A percentile compares a stretch with the other conserved stretches of the same genome.
Evolutionary conservation across 2,797 vertebrate genomes (phyloP).

Genomic region (Miichthys miiuy): DNA sequence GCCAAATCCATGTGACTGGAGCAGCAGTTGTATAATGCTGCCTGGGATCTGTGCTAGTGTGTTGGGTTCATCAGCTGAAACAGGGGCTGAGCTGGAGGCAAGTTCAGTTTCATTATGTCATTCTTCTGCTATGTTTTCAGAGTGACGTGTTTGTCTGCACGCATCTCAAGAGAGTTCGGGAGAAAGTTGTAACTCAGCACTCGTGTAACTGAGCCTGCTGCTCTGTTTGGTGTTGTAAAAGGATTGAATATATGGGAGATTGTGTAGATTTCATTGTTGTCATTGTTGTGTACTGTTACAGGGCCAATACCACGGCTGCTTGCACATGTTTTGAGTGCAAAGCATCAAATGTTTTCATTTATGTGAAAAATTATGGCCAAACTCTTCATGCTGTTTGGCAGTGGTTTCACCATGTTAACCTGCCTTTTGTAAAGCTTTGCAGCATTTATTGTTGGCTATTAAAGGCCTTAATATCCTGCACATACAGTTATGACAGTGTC

Average conservation of each 20-base stretch:
- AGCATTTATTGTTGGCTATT: background rate
- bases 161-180: background rate
- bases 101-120: constrained; percentile 51
- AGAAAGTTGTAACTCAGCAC: background rate
- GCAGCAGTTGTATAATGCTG: constrained; percentile 78
- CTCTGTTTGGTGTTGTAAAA: background rate
- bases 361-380: background rate
- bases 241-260: background rate
- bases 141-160: background rate
- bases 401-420: background rate
- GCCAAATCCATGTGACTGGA: constrained; percentile 76
- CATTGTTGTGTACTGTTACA: background rate
- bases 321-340: background rate
- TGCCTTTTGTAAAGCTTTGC: background rate
- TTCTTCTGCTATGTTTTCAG: constrained; percentile 5
- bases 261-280: background rate
- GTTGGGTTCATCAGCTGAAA: constrained; percentile 50
- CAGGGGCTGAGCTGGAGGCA: constrained; percentile 35
- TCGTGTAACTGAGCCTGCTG: background rate
- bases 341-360: background rate
- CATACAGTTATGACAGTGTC: background rate
- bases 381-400: background rate
- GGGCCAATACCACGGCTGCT: background rate
- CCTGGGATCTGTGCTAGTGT: constrained; percentile 74
- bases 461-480: background rate